Percentiles rank a stretch among this genome's conserved stretches.
Evolutionary conservation across 1,140 invertebrate genomes (phyloP).

Genomic region (Microvelia longipes): DNA sequence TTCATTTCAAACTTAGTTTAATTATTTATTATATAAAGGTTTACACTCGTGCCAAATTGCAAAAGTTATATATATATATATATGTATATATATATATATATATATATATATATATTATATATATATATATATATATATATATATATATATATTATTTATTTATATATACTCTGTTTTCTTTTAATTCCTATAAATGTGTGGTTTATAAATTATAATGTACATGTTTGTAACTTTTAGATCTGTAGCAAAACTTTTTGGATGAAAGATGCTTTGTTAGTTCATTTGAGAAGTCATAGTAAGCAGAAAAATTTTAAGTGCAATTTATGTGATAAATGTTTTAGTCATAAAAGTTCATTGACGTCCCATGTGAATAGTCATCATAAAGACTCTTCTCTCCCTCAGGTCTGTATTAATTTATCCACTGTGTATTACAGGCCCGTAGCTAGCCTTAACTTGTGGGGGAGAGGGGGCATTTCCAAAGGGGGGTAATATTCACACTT

Average conservation of each 20-base stretch:
- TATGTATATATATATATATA: background rate
- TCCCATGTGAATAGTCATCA: background rate
- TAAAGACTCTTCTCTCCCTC: background rate
- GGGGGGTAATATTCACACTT: too few species aligned
- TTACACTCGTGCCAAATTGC: background rate
- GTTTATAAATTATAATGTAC: too few species aligned
- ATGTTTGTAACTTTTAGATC: too few species aligned
- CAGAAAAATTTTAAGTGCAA: conserved; percentile 36
- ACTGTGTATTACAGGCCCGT: too few species aligned
- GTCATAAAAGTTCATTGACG: background rate
- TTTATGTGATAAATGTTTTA: conserved; percentile 32
- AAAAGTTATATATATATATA: background rate
- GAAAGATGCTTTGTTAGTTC: conserved; percentile 41
- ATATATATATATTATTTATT: background rate
- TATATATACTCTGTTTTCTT: background rate
- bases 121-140: background rate
- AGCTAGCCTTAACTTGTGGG: too few species aligned
- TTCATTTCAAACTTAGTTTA: too few species aligned
- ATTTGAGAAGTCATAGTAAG: conserved; percentile 42
- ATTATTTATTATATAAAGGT: too few species aligned
- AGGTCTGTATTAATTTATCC: too few species aligned
- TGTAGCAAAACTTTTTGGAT: conserved; percentile 45
- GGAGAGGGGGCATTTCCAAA: too few species aligned
- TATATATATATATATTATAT: background rate
- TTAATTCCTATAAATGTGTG: too few species aligned